A percentile compares a stretch with the other conserved stretches of the same genome.
phyloP scores from a whole-genome alignment of 2,888 invertebrate genomes.

The Trichopoda pennipes region DNA sequence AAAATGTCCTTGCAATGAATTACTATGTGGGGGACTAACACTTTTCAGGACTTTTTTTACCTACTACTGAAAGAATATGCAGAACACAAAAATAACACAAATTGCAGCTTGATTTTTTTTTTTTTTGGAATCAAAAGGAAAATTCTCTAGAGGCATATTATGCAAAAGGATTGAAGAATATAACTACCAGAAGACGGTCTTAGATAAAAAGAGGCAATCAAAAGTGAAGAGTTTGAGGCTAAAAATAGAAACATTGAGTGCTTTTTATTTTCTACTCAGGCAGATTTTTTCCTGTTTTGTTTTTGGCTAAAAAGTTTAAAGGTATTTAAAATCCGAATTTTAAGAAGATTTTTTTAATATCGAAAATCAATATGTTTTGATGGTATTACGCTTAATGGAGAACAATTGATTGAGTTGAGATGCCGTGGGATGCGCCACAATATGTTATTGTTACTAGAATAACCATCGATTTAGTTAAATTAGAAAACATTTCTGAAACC shows the following conservation, averaged over 20 bases:
- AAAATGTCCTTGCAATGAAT: conserved; percentile 30
- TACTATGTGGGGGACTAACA: conserved; percentile 25
- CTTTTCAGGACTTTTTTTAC: conserved; percentile 15
- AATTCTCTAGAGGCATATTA: conserved; percentile 61
- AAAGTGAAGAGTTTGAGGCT: neutral
- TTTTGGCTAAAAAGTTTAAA: no score
- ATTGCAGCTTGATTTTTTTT: conserved; percentile 13
- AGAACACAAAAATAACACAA: conserved; percentile 11
- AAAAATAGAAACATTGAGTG: neutral
- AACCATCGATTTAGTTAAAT: no score
- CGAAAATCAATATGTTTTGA: no score
- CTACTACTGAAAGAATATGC: neutral
- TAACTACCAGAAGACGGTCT: conserved; percentile 2
- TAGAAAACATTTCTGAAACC: no score
- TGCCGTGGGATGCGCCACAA: no score
- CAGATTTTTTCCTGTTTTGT: no score
- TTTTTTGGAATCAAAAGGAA: conserved; percentile 4
- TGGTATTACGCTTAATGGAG: no score
- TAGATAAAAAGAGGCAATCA: conserved; percentile 41
- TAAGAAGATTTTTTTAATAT: no score
- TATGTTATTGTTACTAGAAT: no score
- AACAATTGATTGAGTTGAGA: no score
- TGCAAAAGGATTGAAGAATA: conserved; percentile 44
- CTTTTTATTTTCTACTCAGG: neutral
- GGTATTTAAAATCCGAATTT: no score